phyloP scores from a whole-genome alignment of 2,113 vertebrate species.

The Micromys minutus region DNA sequence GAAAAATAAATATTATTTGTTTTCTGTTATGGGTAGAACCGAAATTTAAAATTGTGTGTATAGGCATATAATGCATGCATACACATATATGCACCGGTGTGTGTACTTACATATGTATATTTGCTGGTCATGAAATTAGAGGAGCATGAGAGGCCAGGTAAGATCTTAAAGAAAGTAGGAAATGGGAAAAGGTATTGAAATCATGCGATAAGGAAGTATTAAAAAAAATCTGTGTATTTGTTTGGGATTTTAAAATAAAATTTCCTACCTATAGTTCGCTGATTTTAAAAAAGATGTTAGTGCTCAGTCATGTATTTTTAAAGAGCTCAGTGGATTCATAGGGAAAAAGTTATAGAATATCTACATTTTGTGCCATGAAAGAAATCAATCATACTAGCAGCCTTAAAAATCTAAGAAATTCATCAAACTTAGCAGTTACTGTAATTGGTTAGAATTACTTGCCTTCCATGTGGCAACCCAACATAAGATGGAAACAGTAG shows the following conservation, averaged over 20 bases:
- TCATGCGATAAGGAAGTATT: neutral
- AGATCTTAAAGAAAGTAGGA: too few species aligned
- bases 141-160: neutral
- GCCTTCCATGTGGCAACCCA: constrained; percentile 1
- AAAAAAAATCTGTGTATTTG: neutral
- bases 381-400: neutral
- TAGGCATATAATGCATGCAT: neutral
- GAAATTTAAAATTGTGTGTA: neutral
- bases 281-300: neutral
- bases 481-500: constrained; percentile 45
- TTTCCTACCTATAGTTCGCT: neutral
- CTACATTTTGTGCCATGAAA: neutral
- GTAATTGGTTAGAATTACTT: constrained; percentile 45
- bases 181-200: too few species aligned
- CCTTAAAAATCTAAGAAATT: constrained; percentile 19
- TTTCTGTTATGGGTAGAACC: neutral
- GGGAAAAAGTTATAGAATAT: neutral
- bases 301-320: constrained; percentile 10
- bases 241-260: neutral
- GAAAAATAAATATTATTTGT: neutral
- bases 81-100: neutral
- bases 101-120: neutral
- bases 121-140: neutral
- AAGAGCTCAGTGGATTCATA: neutral
- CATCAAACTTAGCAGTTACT: neutral